Base-by-base conservation (phyloP, 2,113 vertebrate genomes). In the Lipophrys pholis region DNA sequence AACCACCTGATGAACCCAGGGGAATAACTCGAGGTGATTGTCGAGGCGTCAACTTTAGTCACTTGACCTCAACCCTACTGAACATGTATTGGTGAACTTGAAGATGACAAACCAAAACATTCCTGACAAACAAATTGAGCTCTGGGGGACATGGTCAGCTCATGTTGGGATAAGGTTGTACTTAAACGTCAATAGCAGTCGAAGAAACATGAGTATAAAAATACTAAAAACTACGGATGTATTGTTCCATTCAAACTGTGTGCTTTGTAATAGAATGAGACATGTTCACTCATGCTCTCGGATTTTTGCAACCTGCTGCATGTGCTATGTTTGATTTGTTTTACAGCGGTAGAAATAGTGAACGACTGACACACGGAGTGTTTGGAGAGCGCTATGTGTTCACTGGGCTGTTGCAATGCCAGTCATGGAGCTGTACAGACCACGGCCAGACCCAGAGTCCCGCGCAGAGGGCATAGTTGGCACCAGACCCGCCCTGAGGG, bases 401-500 rank as follows among this genome's bases (percentile, higher is more conserved):
- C 50, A 60, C 51, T 59, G 48, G 59, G 55, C 67, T 69, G 76
- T 85, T 82, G 56, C 80, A 63, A 74, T 76, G 84, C 72, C 75
- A 79, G 87, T 86, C 83, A 81, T 78, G 79, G 63, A 80, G 75
- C 65, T 56, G 49, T 56, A 55, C 61, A 52, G 62, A 73, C 69
- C 40, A 49, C 54, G 57, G 85, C 83, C 79, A 81, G 78, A 61
- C 55, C 46, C 61, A 73, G 46, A 84, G 82, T 76, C 69, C 65
- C 54, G 74, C 76, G 76, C 73, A 76, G 85, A 77, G 85, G 84
- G 76, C 70, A 82, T 16, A 79, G 78, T 73, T 88, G 84, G 89
- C 84, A 77, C 38, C 11, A 12, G 10, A 5, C 11, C 59, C 81
- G 78, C 67, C 82, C 82, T 70, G 52, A 77, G 70, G 65, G 79